These are phyloP conservation scores for Cylas formicarius DNA, from an alignment of 1,140 invertebrate species.

Conservation along the genomic window DNA sequence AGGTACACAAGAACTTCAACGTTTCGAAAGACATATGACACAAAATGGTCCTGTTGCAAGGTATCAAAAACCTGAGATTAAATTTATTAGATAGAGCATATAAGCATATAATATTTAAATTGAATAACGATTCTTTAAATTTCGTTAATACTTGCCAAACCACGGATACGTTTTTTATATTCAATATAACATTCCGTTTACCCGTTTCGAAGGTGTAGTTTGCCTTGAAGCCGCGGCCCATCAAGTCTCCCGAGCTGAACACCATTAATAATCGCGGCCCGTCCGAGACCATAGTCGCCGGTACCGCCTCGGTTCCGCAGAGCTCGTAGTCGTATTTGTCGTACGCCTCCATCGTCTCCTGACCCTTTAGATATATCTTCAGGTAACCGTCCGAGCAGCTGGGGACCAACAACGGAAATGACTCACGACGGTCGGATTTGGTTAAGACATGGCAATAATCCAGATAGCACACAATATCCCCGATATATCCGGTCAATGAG, in stretches of 20 bases:
- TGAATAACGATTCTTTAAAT: no score
- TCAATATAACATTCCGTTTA: constrained; percentile 34
- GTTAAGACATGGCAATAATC: no score
- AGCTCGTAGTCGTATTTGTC: constrained; percentile 90
- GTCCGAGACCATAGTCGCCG: constrained; percentile 71
- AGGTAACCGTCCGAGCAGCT: constrained; percentile 85
- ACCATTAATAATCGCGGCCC: constrained; percentile 90
- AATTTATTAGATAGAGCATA: no score
- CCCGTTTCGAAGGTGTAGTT: constrained; percentile 83
- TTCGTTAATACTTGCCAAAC: constrained; percentile 1
- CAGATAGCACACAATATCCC: no score
- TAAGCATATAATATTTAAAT: no score
- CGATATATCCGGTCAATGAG: no score
- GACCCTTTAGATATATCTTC: constrained; percentile 85
- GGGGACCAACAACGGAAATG: no score
- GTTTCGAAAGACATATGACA: no score
- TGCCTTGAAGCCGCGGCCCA: constrained; percentile 87
- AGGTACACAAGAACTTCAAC: no score
- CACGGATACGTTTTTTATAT: not conserved
- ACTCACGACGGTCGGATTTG: no score
- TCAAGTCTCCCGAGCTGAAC: constrained; percentile 82
- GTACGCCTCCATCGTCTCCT: constrained; percentile 85
- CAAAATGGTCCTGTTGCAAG: no score
- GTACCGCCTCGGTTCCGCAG: constrained; percentile 68
- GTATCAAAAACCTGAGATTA: no score